Evolutionary conservation across 2,113 vertebrate genomes (phyloP).

Genomic region (Corapipo altera): DNA sequence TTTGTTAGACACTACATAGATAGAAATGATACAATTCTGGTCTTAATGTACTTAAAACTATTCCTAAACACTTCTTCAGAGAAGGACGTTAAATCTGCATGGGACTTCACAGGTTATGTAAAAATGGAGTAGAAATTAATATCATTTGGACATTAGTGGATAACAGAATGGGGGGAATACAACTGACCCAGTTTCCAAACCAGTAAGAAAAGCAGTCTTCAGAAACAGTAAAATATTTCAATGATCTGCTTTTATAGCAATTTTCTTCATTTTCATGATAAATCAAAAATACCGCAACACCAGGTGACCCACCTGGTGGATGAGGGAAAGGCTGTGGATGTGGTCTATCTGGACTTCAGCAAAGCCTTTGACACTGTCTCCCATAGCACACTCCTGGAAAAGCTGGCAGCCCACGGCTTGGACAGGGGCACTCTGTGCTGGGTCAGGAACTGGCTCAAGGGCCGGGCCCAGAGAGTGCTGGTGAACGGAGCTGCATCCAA

Average conservation of each 20-base stretch:
- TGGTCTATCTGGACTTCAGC: too few species aligned
- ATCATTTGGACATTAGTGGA: not conserved
- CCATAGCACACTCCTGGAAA: too few species aligned
- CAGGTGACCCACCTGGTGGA: too few species aligned
- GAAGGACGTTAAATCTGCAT: not conserved
- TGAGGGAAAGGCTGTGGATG: too few species aligned
- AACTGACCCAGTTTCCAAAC: not conserved
- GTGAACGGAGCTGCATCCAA: too few species aligned
- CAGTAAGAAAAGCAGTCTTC: not conserved
- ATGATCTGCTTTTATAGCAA: not conserved
- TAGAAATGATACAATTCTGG: not conserved
- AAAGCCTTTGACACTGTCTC: too few species aligned
- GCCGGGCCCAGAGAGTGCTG: too few species aligned
- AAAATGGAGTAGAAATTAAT: not conserved
- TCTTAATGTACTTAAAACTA: not conserved
- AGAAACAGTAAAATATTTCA: not conserved
- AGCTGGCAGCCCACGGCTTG: too few species aligned
- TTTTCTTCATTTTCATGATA: not conserved
- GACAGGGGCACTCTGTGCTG: too few species aligned
- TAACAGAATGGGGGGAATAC: not conserved
- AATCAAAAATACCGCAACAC: not conserved
- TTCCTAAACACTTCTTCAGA: not conserved
- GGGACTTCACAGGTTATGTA: not conserved
- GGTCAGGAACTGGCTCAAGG: too few species aligned
- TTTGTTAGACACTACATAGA: not conserved